Base-by-base conservation (phyloP, 2,888 invertebrate genomes). In the Thereva unica region DNA sequence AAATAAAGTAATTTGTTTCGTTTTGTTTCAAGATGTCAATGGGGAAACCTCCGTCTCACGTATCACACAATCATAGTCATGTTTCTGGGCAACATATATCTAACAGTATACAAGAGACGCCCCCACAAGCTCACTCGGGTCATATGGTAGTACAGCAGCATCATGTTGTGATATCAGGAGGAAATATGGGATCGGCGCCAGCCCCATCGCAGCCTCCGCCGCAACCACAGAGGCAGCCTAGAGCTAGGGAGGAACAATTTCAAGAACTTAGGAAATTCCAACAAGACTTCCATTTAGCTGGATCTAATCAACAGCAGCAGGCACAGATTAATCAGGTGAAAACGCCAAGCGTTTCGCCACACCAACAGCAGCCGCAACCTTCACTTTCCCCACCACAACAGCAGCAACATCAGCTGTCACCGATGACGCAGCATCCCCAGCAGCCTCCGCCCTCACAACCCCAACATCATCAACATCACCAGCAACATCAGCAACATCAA, bases 261-360 rank as follows among this genome's bases (percentile, higher is more conserved):
- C 80, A 80, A 69, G 91, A 92, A 68, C 78, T 93, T 65, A 87
- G 91, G 71, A 89, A 90, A 76, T 94, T 94, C 78, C 86, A 89
- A 0, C 85, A 89, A 74, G 92, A 93, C 72, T 93, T 93, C 80
- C 90, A 92, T 80, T 76, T 93, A 76, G 82, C 84, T 3, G 71
- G 71, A 50, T 71, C 71, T 5, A 75, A 71, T 44, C 73, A 73
- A 44, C 72, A 72, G 7, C 56, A 56, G 44, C 34, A 38, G 55
- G 72, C 74, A 52, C 72, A 74, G 12, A 74, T 78, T 55, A 71
- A 67, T 52, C 73, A 74, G 55, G 72, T 71, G 59, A 71, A 72
- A 61, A 74, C 76, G 68, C 68, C 73, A 69, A 72, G 74, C 71
- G 73, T 78, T 70, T 76, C 80, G 70, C 75, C 76, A 50, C 79